Evolutionary conservation across 2,888 invertebrate species (phyloP), one percentile per base, ranked within the genome.

Genomic region (Embidobia sp.): DNA sequence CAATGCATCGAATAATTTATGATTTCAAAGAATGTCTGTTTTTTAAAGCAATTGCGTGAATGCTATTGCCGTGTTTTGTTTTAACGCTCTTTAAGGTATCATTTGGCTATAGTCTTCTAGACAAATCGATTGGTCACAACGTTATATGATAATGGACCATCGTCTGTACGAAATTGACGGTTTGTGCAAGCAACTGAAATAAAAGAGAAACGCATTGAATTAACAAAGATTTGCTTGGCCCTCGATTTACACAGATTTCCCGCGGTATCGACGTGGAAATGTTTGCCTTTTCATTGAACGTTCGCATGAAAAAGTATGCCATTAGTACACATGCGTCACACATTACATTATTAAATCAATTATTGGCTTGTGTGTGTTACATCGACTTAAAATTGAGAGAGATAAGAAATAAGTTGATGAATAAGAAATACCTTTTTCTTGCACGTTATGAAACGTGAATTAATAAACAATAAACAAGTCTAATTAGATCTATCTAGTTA

Each of bases 171-270:
- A n/a, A 27, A 46, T 15, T 49, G 31, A 29, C 49, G 11, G 18
- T 26, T 35, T 22, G 15, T 35, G 8, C 35, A n/a, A 18, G 16
- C 31, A 22, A 35, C 22, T n/a, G 22, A 22, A 13, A 13, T 35
- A 51, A 35, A 51, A 51, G 22, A 33, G 35, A 3, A 51, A 35
- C 22, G 51, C 26, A 51, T 13, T 51, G 48, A 51, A 51, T 51
- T 51, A 51, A 51, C 22, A 22, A 35, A 35, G 33, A 33, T 35
- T 51, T 13, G 51, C 13, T n/a, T 35, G 10, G 8, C 13, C 51
- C 33, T 35, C 11, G 35, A 51, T 33, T 51, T 35, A 19, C 18
- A 6, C 51, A 35, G 35, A 35, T 22, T 51, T 18, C 35, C n/a
- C 11, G 7, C 11, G 3, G 22, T 11, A 22, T 51, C 35, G 35